Evolutionary conservation across 2,797 vertebrate species (phyloP).

Genomic region (Oryzias sinensis): DNA sequence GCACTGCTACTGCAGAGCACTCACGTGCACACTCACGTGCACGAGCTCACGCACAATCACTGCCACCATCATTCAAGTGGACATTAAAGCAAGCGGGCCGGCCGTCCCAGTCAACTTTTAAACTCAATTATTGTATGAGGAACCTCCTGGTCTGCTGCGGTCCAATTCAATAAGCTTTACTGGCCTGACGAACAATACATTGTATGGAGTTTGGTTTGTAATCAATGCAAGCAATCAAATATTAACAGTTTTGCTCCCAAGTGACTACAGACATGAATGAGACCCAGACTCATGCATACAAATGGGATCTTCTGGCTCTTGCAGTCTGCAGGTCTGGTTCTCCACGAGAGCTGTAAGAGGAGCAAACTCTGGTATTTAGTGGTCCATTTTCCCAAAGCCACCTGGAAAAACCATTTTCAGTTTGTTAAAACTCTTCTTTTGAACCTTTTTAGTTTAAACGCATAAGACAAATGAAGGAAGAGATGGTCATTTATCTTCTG

Average conservation of each 20-base stretch:
- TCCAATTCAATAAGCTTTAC: conserved; percentile 35
- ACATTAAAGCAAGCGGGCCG: conserved; percentile 55
- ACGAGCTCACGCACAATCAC: conserved; percentile 26
- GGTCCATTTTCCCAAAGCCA: too few relatives aligned
- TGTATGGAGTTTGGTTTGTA: conserved; percentile 7
- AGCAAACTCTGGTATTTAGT: too few relatives aligned
- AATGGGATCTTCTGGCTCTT: background rate
- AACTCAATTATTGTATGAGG: conserved; percentile 63
- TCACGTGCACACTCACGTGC: conserved; percentile 37
- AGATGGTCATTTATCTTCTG: too few relatives aligned
- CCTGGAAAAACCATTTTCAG: too few relatives aligned
- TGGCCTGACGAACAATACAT: conserved; percentile 24
- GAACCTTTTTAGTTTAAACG: too few relatives aligned
- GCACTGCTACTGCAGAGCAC: conserved; percentile 29
- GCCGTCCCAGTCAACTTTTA: conserved; percentile 61
- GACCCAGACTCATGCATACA: background rate
- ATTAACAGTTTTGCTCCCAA: background rate
- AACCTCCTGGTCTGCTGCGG: conserved; percentile 21
- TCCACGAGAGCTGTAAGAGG: too few relatives aligned
- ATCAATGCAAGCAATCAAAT: conserved; percentile 35
- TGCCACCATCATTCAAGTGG: conserved; percentile 61
- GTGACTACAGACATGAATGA: background rate
- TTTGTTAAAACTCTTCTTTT: too few relatives aligned
- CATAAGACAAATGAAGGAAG: too few relatives aligned
- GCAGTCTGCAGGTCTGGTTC: too few relatives aligned